Base-by-base conservation (phyloP, 2,797 vertebrate species). In the Dendrocincla tyrannina region DNA sequence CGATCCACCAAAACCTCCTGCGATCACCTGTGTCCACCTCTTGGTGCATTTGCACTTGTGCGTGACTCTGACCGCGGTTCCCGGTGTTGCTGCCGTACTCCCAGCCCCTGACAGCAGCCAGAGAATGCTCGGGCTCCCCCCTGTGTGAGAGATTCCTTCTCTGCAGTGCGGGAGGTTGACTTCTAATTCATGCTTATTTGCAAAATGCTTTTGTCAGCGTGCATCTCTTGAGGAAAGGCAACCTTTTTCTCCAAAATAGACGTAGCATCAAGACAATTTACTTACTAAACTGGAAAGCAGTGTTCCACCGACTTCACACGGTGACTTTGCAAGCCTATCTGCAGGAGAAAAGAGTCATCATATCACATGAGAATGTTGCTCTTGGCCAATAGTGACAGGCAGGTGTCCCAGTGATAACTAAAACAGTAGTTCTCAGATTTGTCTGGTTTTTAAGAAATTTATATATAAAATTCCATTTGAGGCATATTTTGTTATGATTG, bases 91-190 rank as follows among this genome's bases (percentile, higher is more conserved):
- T 68, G 84, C 77, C 30, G 10, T 24, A 4, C 28, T 55, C 42
- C 24, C 49, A 24, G 52, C 32, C 37, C 19, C 42, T 7, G 7
- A 2, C 13, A 20, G 13, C 67, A 22, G 79, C 59, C 77, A 46
- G 33, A 84, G 94, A 93, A 93, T 75, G 87, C 96, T 95, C 95
- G 84, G 96, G 96, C 96, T 97, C 95, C 96, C 96, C 94, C 96
- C 20, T 77, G 95, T 56, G 97, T 95, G 84, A 73, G 78, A 93
- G 73, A 80, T 49, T 10, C 35, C 20, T 11, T 24, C 76, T 59
- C 88, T 55, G 60, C 94, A 19, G 6, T 6, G 12, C 56, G 12
- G 14, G 37, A 14, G 39, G 75, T 11, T 46, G 33, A 39, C 74
- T 83, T 33, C 8, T 2, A 15, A 35, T 68, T 44, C 88, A 62